Percentiles rank a stretch among this genome's conserved stretches.
These are phyloP conservation scores for Nipponacmea schrenckii DNA, from an alignment of 2,888 invertebrate genomes.

Conservation along the genomic window DNA sequence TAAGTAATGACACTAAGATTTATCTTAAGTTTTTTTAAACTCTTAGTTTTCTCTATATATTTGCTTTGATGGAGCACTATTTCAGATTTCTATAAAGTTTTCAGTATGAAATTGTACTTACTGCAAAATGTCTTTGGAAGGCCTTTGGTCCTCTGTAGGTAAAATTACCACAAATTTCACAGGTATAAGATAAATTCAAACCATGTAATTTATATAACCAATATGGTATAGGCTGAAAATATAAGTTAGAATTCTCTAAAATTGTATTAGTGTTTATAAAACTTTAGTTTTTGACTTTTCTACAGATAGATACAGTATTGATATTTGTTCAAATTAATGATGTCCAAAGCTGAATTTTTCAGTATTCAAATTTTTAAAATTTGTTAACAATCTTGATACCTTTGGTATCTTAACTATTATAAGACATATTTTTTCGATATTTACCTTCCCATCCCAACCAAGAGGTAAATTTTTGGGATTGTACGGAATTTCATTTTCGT, in stretches of 20 bases:
- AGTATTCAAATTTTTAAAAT: no score
- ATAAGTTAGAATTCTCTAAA: slow-evolving; percentile 31
- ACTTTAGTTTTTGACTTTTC: no score
- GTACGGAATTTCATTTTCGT: slow-evolving; percentile 91
- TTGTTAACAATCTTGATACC: no score
- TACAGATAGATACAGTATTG: no score
- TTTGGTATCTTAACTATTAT: no score
- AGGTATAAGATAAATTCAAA: slow-evolving; percentile 97
- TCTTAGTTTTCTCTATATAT: no score
- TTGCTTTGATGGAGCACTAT: no score
- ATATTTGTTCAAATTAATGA: background rate
- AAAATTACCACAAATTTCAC: slow-evolving; percentile 99
- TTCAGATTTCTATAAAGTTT: no score
- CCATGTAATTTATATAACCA: slow-evolving; percentile 99
- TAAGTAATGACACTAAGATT: no score
- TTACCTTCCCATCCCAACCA: slow-evolving; percentile 97
- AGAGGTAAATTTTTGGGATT: slow-evolving; percentile 99
- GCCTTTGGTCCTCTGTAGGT: slow-evolving; percentile 99
- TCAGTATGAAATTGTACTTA: slow-evolving; percentile 54
- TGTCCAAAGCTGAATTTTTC: background rate
- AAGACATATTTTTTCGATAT: background rate
- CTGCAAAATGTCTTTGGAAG: slow-evolving; percentile 97
- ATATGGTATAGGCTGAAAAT: slow-evolving; percentile 80
- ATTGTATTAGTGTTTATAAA: no score
- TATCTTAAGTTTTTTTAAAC: no score